These are phyloP conservation scores for Rotaria macrura DNA, from an alignment of 2,888 invertebrate species.

Conservation along the genomic window DNA sequence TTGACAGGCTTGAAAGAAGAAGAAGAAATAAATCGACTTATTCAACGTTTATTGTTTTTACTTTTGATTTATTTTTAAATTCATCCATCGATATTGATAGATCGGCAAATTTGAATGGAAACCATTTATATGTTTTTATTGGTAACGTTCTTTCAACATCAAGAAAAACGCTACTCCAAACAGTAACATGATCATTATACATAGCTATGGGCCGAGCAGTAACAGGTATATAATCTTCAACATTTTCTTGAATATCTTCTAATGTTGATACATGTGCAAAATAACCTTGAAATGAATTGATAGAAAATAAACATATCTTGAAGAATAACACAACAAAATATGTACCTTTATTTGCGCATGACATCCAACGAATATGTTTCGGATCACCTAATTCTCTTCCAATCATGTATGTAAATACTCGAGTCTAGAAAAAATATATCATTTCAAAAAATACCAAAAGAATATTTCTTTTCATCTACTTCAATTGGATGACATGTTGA, in stretches of 20 bases:
- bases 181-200: constrained; percentile 70
- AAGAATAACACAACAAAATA: no score
- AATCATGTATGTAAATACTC: constrained; percentile 94
- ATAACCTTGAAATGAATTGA: neutral
- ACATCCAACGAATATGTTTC: constrained; percentile 90
- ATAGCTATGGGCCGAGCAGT: constrained; percentile 88
- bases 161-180: constrained; percentile 84
- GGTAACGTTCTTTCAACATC: constrained; percentile 52
- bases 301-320: no score
- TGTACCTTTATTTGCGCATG: constrained; percentile 92
- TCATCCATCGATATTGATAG: neutral
- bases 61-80: neutral
- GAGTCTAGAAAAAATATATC: constrained; percentile 37
- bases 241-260: constrained; percentile 93
- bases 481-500: constrained; percentile 7
- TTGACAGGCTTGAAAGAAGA: neutral
- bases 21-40: no score
- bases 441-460: no score
- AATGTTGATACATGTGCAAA: constrained; percentile 84
- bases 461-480: neutral
- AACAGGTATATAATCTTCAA: constrained; percentile 83
- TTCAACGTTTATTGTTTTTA: neutral
- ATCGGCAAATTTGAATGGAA: neutral
- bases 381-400: constrained; percentile 80
- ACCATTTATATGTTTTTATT: constrained; percentile 16